A percentile compares a stretch with the other conserved stretches of the same genome.
These are phyloP conservation scores for Agrypnus murinus DNA, from an alignment of 2,888 invertebrate species.

Conservation along the genomic window DNA sequence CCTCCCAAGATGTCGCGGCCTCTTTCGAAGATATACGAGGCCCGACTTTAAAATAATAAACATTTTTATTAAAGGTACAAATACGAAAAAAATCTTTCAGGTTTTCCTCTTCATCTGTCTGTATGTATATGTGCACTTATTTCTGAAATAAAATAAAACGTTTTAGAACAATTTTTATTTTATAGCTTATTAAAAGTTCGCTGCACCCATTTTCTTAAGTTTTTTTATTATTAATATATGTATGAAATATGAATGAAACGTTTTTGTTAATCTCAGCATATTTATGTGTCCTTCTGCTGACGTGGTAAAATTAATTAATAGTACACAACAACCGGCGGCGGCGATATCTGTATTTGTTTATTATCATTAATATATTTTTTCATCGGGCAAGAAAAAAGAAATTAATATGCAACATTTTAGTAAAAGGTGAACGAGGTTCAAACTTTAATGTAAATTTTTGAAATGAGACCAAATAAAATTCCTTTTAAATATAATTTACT, in stretches of 20 bases:
- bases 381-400: neutral
- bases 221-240: too few relatives aligned
- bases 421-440: neutral
- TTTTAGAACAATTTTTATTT: too few relatives aligned
- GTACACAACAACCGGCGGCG: neutral
- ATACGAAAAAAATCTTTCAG: conserved; percentile 54
- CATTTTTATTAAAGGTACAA: conserved; percentile 40
- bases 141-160: too few relatives aligned
- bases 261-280: conserved; percentile 1
- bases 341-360: conserved; percentile 2
- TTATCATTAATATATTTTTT: neutral
- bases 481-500: conserved; percentile 1
- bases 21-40: conserved; percentile 58
- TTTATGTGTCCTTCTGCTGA: neutral
- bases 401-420: too few relatives aligned
- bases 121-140: too few relatives aligned
- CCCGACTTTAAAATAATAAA: conserved; percentile 60
- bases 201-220: neutral
- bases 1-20: conserved; percentile 63
- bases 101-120: neutral
- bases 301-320: neutral
- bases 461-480: too few relatives aligned
- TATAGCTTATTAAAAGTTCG: neutral
- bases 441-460: neutral
- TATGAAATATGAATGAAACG: too few relatives aligned